Evolutionary conservation across 2,113 vertebrate genomes (phyloP), one percentile per base, ranked within the genome.

Genomic region (Rana temporaria): DNA sequence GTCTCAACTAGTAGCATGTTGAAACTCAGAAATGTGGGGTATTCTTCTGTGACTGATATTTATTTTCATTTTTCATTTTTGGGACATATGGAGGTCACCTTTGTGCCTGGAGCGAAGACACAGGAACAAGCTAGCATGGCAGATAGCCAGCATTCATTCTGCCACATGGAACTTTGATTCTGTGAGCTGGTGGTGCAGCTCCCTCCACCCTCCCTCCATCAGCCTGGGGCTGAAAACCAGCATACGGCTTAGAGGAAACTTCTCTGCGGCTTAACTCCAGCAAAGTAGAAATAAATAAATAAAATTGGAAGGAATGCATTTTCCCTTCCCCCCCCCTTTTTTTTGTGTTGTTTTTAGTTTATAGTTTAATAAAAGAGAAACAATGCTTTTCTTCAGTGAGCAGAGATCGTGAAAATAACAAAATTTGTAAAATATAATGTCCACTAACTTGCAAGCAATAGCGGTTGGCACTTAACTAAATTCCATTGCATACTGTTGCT

Each of bases 51-150:
- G 60, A 55, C 57, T 82, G 70, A 65, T 74, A 82, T 74, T 74
- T 82, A 56, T 82, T 73, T 74, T 75, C 70, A 57, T 74, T 74
- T 82, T 42, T 66, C 55, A n/a, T 67, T 82, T 66, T n/a, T 59
- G 62, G 48, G 80, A 82, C 80, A 82, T 82, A 82, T 82, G 80
- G 80, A 82, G 71, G 80, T 82, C 80, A 82, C 80, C 70, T 82
- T 57, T 82, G 42, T 63, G 70, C 80, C 80, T 82, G 42, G 14
- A 82, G 80, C 70, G 55, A 18, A 82, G 80, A 82, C 48, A 18
- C 70, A 74, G 70, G 30, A 63, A 82, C 80, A 82, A 82, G 80
- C 80, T 82, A 65, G n/a, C 48, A 67, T 82, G 80, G 80, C 59
- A 82, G 74, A 59, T 63, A 82, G 80, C 80, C 80, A 82, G 66